Conservation (phyloP, 1,140 invertebrate genomes). For the Ips nitidus region DNA sequence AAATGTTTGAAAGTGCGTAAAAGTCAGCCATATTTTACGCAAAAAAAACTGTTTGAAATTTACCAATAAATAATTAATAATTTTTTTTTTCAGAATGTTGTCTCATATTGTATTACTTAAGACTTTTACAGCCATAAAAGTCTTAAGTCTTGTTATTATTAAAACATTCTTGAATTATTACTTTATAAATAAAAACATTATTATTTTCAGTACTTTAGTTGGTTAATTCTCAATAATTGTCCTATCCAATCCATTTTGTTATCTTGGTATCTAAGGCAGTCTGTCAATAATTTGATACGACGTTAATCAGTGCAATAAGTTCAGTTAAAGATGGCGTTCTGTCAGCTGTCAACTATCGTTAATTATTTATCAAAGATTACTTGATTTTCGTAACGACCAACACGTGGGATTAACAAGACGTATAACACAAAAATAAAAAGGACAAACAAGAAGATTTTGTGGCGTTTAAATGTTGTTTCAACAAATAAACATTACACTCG, state of each 20-base stretch:
- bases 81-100: too few species aligned
- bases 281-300: too few species aligned
- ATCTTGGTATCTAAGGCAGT: background rate
- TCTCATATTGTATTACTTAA: conserved; percentile 7
- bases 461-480: conserved; percentile 3
- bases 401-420: background rate
- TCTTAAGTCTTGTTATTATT: background rate
- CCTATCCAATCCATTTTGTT: background rate
- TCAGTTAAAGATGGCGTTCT: too few species aligned
- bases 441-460: conserved; percentile 1
- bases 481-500: conserved; percentile 29
- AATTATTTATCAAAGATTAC: too few species aligned
- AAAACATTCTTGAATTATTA: background rate
- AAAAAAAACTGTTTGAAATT: background rate
- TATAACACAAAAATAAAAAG: background rate
- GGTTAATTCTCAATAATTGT: background rate
- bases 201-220: conserved; percentile 6
- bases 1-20: background rate
- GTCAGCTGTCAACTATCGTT: too few species aligned
- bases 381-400: background rate
- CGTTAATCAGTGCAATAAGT: too few species aligned
- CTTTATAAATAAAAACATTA: conserved; percentile 17
- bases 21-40: conserved; percentile 27
- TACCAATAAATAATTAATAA: too few species aligned
- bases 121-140: conserved; percentile 32